A percentile compares a stretch with the other conserved stretches of the same genome.
phyloP scores from a whole-genome alignment of 1,140 invertebrate genomes.

The Caenorhabditis latens region DNA sequence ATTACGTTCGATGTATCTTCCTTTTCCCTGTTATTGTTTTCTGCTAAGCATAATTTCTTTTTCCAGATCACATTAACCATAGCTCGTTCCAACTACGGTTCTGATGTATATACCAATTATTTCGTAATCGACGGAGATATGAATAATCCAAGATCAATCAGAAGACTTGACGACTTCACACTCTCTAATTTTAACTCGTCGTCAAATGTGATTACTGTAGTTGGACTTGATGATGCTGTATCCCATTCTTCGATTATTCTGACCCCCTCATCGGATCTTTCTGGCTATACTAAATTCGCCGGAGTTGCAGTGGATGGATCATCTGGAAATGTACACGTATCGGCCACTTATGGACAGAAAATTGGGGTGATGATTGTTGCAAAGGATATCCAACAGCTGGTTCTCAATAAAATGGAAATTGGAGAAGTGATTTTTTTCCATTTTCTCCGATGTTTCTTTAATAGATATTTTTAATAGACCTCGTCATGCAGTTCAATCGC shows the following conservation, averaged over 20 bases:
- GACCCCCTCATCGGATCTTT: background rate
- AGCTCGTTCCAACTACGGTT: background rate
- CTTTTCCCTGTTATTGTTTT: too few species aligned
- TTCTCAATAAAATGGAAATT: background rate
- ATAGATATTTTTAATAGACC: background rate
- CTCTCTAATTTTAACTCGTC: background rate
- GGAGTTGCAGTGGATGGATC: background rate
- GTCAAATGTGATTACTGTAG: background rate
- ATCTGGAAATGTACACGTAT: background rate
- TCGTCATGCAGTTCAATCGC: background rate
- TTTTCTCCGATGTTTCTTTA: background rate
- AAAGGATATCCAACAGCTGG: background rate
- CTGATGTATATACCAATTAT: constrained; percentile 4
- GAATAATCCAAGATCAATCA: constrained; percentile 1
- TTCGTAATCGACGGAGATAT: background rate
- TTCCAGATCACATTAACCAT: constrained; percentile 18
- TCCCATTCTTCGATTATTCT: background rate
- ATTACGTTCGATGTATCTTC: too few species aligned
- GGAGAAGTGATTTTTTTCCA: background rate
- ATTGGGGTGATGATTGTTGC: background rate
- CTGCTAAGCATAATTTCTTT: background rate
- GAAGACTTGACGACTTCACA: background rate
- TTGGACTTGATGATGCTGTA: background rate
- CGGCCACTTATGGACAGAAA: background rate
- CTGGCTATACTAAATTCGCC: background rate